Evolutionary conservation across 2,888 invertebrate species (phyloP), one percentile per base, ranked within the genome.

Genomic region (Nemapogon koenigi): DNA sequence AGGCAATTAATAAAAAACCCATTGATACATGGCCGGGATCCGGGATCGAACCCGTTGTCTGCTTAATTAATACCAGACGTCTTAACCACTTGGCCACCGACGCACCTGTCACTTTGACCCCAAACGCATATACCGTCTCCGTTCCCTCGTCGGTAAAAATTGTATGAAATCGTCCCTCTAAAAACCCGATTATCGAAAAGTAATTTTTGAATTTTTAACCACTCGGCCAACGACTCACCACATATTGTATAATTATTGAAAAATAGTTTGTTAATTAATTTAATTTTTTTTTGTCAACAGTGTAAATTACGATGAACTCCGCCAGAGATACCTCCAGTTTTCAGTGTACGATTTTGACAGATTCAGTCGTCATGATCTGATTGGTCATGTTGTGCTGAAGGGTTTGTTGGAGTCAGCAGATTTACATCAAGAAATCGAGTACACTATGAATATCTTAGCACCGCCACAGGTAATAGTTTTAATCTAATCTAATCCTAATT

Each of bases 321-420:
- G 85, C 1, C 85, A 88, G 44, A 81, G 91, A 36, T 89, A 88
- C 56, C 78, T 93, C 1, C 91, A 92, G 71, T 92, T 93, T 67
- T 91, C 91, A 3, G 88, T 93, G 4, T 93, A 91, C 60, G 92
- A 93, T 67, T 93, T 93, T 67, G 93, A 93, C 60, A 84, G 93
- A 36, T 93, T 93, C 78, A 91, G 91, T 17, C 81, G 92, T 1
- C 92, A 93, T 57, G 92, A 92, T 59, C 81, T 93, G 43, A 92
- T 94, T 47, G 92, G 94, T 1, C 90, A 92, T 59, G 91, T 92
- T 27, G 87, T 91, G 3, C 81, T 92, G 43, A 86, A 88, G 50
- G 91, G 91, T 11, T 80, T 92, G 6, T 71, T 90, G 46, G 90
- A 91, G 50, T 86, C 87, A 17, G 87, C 88, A 16, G 91, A 91